Percentiles rank a stretch among this genome's conserved stretches.
phyloP scores from a whole-genome alignment of 2,888 invertebrate genomes.

The Callinectes sapidus region DNA sequence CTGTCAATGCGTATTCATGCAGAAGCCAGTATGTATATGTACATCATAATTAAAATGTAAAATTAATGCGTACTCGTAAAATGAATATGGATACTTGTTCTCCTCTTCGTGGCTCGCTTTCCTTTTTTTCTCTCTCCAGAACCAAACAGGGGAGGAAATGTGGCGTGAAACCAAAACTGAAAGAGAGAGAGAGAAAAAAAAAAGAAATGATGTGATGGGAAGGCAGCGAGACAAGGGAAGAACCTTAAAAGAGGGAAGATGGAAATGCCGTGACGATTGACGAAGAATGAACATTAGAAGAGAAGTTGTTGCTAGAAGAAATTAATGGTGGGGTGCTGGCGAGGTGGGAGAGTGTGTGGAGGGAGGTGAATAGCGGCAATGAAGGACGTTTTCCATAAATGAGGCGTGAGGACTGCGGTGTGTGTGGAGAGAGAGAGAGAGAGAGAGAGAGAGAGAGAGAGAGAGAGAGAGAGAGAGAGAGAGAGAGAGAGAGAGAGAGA shows the following conservation, averaged over 20 bases:
- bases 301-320: not conserved
- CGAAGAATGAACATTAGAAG: not conserved
- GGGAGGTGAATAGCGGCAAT: not conserved
- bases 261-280: constrained; percentile 4
- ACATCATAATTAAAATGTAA: constrained; percentile 17
- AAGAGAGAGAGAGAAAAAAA: not conserved
- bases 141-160: not conserved
- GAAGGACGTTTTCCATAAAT: not conserved
- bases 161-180: not conserved
- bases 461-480: constrained; percentile 25
- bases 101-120: not conserved
- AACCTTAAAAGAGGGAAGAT: not conserved
- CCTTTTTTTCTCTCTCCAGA: not conserved
- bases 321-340: not conserved
- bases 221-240: not conserved
- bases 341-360: not conserved
- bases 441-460: constrained; percentile 25
- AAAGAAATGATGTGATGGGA: not conserved
- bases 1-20: not conserved
- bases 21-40: not conserved
- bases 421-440: not conserved
- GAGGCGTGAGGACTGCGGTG: not conserved
- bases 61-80: not conserved
- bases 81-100: constrained; percentile 16
- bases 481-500: constrained; percentile 17